These are phyloP conservation scores for Zaprionus gabonicus DNA, from an alignment of 1,140 invertebrate genomes.

Conservation along the genomic window DNA sequence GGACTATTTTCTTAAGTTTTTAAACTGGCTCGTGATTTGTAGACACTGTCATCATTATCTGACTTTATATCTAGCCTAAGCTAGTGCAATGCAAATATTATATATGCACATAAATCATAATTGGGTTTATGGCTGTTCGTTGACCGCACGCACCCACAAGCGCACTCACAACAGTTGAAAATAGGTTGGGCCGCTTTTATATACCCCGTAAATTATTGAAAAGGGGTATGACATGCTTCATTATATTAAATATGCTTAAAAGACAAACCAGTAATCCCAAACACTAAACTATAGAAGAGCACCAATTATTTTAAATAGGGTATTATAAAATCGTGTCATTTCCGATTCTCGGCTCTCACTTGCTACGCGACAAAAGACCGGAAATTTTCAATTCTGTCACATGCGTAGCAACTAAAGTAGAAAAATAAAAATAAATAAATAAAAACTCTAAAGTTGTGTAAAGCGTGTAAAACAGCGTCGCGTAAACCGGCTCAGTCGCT, in stretches of 20 bases:
- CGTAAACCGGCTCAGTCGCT: conserved; percentile 57
- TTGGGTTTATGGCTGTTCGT: conserved; percentile 46
- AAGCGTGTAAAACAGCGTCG: conserved; percentile 42
- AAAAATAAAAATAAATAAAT: conserved; percentile 4
- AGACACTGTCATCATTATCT: neutral
- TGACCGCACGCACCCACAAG: conserved; percentile 51
- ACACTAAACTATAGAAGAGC: neutral
- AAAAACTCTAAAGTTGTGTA: conserved; percentile 46
- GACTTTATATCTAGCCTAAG: neutral
- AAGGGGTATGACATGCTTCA: neutral
- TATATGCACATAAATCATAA: neutral
- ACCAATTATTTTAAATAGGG: neutral
- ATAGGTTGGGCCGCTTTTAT: neutral
- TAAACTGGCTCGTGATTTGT: neutral
- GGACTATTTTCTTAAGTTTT: no score
- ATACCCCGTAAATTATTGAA: neutral
- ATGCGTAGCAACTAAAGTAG: conserved; percentile 34
- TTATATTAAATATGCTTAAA: neutral
- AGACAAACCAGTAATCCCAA: neutral
- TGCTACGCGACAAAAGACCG: conserved; percentile 63
- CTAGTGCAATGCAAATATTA: neutral
- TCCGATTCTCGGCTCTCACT: neutral
- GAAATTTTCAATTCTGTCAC: conserved; percentile 72
- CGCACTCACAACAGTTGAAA: conserved; percentile 3
- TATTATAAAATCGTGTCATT: neutral